Conservation (phyloP, 1,140 invertebrate genomes). For the Chionoecetes opilio region DNA sequence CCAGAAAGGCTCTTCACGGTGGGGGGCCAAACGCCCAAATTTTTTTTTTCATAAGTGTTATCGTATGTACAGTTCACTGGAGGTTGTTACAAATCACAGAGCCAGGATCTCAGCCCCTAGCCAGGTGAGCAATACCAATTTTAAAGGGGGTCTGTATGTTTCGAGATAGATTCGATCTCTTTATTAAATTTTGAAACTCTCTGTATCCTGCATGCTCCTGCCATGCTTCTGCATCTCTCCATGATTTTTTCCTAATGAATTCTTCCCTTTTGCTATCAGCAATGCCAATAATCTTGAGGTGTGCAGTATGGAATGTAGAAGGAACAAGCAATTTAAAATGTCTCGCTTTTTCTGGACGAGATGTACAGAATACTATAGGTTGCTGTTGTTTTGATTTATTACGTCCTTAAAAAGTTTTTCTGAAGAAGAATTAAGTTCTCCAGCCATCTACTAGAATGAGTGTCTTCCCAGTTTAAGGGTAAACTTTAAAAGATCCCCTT, state of each 20-base stretch:
- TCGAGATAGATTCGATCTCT: not conserved
- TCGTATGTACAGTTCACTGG: constrained; percentile 48
- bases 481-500: constrained; percentile 43
- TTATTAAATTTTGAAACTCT: not conserved
- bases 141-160: constrained; percentile 46
- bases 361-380: constrained; percentile 60
- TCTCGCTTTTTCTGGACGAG: constrained; percentile 48
- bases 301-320: constrained; percentile 24
- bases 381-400: not conserved
- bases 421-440: constrained; percentile 54
- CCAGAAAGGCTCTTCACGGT: not conserved
- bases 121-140: constrained; percentile 56
- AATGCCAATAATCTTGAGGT: constrained; percentile 56
- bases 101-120: constrained; percentile 48
- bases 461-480: not conserved
- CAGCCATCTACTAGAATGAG: constrained; percentile 54
- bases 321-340: constrained; percentile 41
- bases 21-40: constrained; percentile 21
- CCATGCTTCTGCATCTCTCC: constrained; percentile 38
- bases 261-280: constrained; percentile 46
- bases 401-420: constrained; percentile 51
- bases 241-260: constrained; percentile 45
- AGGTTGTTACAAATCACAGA: not conserved
- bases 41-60: constrained; percentile 55
- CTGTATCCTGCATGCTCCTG: constrained; percentile 45